Base-by-base conservation (phyloP, 30 jellyfish, hydroid and myxozoan species). In the Clytia hemisphaerica region DNA sequence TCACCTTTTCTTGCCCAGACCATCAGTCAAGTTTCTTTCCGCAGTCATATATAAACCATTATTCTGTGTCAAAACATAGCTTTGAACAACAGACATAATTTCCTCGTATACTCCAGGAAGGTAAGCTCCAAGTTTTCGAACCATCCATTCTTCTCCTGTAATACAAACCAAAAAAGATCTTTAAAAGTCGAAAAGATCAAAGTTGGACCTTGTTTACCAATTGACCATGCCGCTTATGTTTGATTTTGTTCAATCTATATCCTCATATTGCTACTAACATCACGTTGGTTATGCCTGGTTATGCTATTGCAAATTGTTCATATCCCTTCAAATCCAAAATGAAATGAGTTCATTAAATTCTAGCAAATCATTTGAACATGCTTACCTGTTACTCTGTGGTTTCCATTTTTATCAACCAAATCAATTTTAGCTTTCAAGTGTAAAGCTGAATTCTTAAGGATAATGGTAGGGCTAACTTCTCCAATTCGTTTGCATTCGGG, bases 101-200 rank as follows among this genome's bases (percentile, higher is more conserved):
- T 75, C 89, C 69, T 88, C 97, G 44, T 88, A 76, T 15, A 76
- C 79, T 32, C 95, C 97, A 15, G 70, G 82, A 1, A 88, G 76
- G 46, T 88, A 88, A 3, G 98, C 84, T 21, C 95, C 98, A 18
- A 85, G 92, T 37, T 67, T 83, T 34, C 64, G 69, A 0, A 77
- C 89, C n/a, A 89, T 67, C 98, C 98, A 89, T 74, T 89, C 98
- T 58, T 89, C 98, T 16, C 98, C 98, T 64, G 94, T 81, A 6
- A 84, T 16, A 53, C 7, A 10, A 53, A 42, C 18, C 53, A 42
- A 57, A 6, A 15, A 48, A 45, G 12, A 46, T 69, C 10, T n/a
- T 44, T 0, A 0, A 53, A 44, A 53, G 67, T 53, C 67, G 19
- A 53, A 12, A 14, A 53, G 29, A 53, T 7, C 36, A 51, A 53